Percentiles rank a stretch among this genome's conserved stretches.
Evolutionary conservation across 2,797 vertebrate species (phyloP).

Genomic region (Mareca penelope): DNA sequence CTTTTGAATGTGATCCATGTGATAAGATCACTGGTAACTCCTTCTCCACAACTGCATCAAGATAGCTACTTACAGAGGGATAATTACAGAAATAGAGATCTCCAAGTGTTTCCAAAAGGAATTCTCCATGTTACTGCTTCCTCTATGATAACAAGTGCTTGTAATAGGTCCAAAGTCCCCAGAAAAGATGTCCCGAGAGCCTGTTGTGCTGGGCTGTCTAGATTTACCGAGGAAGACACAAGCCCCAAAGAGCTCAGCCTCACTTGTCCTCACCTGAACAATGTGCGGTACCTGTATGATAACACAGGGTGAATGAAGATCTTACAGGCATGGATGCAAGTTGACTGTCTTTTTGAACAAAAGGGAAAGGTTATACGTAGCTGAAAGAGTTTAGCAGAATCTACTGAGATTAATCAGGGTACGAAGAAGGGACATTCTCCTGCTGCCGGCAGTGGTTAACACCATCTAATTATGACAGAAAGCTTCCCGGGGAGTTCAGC

Average conservation of each 20-base stretch:
- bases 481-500: background rate
- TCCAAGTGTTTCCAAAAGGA: background rate
- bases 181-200: background rate
- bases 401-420: background rate
- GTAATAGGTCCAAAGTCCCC: background rate
- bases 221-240: background rate
- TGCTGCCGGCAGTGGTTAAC: background rate
- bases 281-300: accelerated
- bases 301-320: background rate
- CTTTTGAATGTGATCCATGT: background rate
- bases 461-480: background rate
- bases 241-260: background rate
- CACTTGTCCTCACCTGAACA: background rate
- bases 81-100: background rate
- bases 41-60: background rate
- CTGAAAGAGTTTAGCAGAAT: background rate
- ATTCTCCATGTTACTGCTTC: background rate
- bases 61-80: background rate
- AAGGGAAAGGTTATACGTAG: background rate
- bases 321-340: background rate
- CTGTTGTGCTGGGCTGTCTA: background rate
- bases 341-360: background rate
- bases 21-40: background rate
- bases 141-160: background rate
- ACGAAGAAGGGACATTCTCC: background rate